Evolutionary conservation across 2,797 vertebrate species (phyloP).

Genomic region (Onychomys torridus): DNA sequence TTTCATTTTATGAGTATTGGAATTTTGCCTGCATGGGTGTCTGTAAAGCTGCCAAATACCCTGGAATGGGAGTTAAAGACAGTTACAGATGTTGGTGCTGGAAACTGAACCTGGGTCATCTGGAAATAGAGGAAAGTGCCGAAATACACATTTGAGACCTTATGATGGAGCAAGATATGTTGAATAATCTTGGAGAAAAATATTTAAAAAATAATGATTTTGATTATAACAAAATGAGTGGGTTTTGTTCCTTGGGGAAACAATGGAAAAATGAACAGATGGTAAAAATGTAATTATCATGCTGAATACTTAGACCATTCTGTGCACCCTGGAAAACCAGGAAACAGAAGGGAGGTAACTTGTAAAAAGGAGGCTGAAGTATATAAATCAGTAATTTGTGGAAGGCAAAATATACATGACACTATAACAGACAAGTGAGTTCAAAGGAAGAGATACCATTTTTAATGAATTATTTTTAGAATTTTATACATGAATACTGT

Average conservation of each 20-base stretch:
- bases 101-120: neutral
- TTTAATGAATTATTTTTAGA: neutral
- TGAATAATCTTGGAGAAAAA: neutral
- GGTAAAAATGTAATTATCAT: conserved; percentile 19
- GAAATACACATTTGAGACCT: conserved; percentile 23
- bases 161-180: neutral
- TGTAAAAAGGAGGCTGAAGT: neutral
- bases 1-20: neutral
- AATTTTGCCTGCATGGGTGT: neutral
- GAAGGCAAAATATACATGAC: neutral
- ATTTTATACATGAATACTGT: too few relatives aligned
- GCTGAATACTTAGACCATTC: neutral
- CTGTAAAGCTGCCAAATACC: too few relatives aligned
- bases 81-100: neutral
- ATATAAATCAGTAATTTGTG: neutral
- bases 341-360: neutral
- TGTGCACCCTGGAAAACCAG: neutral
- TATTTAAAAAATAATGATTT: conserved; percentile 7
- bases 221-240: neutral
- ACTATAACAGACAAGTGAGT: neutral
- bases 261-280: conserved; percentile 26
- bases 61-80: neutral
- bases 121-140: conserved; percentile 3
- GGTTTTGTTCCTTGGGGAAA: neutral
- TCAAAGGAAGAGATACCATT: neutral